Percentiles rank a stretch among this genome's conserved stretches.
Evolutionary conservation across 1,140 invertebrate genomes (phyloP).

Genomic region (Drosophila bifasciata): DNA sequence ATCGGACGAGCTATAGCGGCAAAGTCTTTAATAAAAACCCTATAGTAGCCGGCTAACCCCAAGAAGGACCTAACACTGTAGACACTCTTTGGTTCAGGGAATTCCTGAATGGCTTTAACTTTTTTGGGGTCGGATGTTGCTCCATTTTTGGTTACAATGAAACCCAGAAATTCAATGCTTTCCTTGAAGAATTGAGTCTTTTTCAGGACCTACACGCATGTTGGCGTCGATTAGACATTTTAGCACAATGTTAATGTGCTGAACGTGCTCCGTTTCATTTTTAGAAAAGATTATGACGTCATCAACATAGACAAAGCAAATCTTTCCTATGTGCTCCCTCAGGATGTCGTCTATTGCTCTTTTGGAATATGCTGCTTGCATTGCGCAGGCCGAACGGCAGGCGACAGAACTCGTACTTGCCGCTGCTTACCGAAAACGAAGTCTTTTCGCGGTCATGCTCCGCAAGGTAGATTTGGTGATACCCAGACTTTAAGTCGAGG

Average conservation of each 20-base stretch:
- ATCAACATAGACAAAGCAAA: conserved; percentile 40
- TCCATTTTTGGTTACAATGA: conserved; percentile 8
- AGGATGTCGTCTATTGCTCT: conserved; percentile 28
- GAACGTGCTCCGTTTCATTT: conserved; percentile 16
- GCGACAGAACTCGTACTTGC: conserved; percentile 44
- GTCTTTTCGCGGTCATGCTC: conserved; percentile 34
- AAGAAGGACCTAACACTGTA: conserved; percentile 15
- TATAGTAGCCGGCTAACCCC: conserved; percentile 17
- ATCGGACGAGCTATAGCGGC: conserved; percentile 24
- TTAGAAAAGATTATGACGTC: conserved; percentile 25
- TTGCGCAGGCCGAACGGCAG: conserved; percentile 83
- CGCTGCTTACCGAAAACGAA: conserved; percentile 36
- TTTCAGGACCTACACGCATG: not conserved
- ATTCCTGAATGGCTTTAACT: conserved; percentile 11
- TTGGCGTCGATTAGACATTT: conserved; percentile 4
- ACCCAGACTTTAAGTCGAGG: conserved; percentile 77
- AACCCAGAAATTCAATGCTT: conserved; percentile 16
- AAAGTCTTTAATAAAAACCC: conserved; percentile 23
- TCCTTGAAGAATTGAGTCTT: conserved; percentile 18
- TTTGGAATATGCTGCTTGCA: conserved; percentile 79
- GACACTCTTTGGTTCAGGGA: conserved; percentile 3
- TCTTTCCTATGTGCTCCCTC: conserved; percentile 32
- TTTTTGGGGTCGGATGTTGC: conserved; percentile 19
- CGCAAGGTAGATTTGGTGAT: conserved; percentile 63
- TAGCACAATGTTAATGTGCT: conserved; percentile 25